phyloP scores from a whole-genome alignment of 2,113 vertebrate genomes.

The Cromileptes altivelis region DNA sequence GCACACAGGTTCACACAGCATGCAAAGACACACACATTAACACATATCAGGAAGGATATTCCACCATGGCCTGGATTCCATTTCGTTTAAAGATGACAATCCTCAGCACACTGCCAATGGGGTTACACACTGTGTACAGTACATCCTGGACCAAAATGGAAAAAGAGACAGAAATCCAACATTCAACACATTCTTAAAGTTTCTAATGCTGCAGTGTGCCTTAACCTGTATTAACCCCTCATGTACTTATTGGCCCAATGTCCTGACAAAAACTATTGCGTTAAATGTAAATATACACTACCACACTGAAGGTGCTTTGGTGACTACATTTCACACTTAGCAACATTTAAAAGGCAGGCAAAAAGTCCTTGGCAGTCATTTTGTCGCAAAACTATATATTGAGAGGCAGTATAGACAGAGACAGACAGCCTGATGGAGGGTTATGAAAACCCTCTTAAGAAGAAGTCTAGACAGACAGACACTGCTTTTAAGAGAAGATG shows the following conservation, averaged over 20 bases:
- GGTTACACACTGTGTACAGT: conserved; percentile 96
- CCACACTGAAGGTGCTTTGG: no score
- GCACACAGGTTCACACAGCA: conserved; percentile 1
- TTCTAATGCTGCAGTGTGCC: background rate
- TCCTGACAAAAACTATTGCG: no score
- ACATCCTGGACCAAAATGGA: conserved; percentile 87
- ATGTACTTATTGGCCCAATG: no score
- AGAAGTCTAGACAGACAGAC: background rate
- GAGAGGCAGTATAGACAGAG: no score
- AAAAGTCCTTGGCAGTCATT: no score
- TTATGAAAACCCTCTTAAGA: background rate
- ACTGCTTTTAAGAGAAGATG: background rate
- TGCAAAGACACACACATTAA: background rate
- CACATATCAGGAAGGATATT: conserved; percentile 66
- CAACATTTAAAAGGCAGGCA: no score
- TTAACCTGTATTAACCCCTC: no score
- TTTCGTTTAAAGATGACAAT: conserved; percentile 98
- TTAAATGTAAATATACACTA: no score
- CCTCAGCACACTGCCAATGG: conserved; percentile 94
- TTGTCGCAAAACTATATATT: no score
- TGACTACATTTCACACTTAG: no score
- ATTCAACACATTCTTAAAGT: background rate
- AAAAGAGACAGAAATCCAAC: conserved; percentile 23
- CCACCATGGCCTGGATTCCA: conserved; percentile 80
- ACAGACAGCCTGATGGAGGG: no score